Base-by-base conservation (phyloP, 2,888 invertebrate species). In the Mycalesis mineus region DNA sequence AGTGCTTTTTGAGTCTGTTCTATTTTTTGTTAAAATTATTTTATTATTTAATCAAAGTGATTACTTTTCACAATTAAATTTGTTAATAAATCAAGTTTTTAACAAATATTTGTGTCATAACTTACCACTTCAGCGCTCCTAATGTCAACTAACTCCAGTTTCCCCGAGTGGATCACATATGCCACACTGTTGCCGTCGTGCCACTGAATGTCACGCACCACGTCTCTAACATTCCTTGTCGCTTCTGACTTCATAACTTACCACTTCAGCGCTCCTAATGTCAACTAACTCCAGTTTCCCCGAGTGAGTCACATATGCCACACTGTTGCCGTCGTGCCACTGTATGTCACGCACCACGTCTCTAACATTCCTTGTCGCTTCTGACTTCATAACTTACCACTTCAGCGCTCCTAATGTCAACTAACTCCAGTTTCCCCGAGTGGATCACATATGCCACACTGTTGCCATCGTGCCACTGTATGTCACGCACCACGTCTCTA, bases 131-230 rank as follows among this genome's bases (percentile, higher is more conserved):
- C 52, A 28, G 74, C 65, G 44, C 73, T 72, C 60, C 88, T 75
- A 1, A 70, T 63, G 57, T 89, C 88, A 42, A 81, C 62, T 9
- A 80, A 65, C 48, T 78, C 71, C 39, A 89, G 61, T 17, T 65
- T 55, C n/a, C 88, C 88, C 0, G 80, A 73, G 63, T 88, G 86
- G 11, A 84, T 82, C 3, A 84, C 85, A 63, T 72, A 82, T 3
- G 75, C 62, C 6, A 88, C 52, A 1, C 75, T 77, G 60, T 82
- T 78, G 1, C 75, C 74, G 64, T 82, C 65, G 36, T 83, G 87
- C 88, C 88, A 89, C 17, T 67, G 75, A 36, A 88, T 74, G 36
- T 89, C 88, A 14, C 84, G 68, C 1, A 86, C 67, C 0, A 72
- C 73, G 63, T 79, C 72, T 31, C 71, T 75, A 4, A 55, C 55